Conservation (phyloP, 1,140 invertebrate genomes). For the Heliothis subflexa region DNA sequence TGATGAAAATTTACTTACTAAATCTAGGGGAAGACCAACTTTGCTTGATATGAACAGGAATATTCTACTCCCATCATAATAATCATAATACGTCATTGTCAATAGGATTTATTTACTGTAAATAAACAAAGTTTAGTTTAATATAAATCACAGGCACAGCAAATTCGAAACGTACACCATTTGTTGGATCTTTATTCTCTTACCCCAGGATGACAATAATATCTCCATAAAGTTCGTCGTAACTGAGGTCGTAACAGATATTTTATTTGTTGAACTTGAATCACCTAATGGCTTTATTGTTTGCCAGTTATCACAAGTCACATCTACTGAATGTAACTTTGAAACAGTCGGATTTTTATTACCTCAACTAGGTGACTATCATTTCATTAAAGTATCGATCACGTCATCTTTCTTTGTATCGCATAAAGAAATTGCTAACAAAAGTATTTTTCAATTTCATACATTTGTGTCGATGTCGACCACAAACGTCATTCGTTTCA, state of each 20-base stretch:
- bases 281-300: conserved; percentile 44
- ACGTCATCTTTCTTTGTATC: conserved; percentile 8
- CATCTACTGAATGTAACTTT: conserved; percentile 12
- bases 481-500: conserved; percentile 29
- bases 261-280: conserved; percentile 40
- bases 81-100: conserved; percentile 70
- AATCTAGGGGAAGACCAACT: conserved; percentile 78
- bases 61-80: conserved; percentile 80
- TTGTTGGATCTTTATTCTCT: not conserved
- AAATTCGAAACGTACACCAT: not conserved
- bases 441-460: conserved; percentile 39
- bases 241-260: conserved; percentile 21
- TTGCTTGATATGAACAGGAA: conserved; percentile 72
- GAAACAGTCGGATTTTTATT: not conserved
- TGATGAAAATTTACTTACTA: conserved; percentile 71
- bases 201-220: conserved; percentile 10
- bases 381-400: conserved; percentile 22
- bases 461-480: conserved; percentile 24
- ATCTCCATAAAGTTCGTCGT: not conserved
- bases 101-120: conserved; percentile 52
- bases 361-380: conserved; percentile 16
- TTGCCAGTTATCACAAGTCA: conserved; percentile 34
- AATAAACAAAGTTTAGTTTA: not conserved
- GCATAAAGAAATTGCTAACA: conserved; percentile 10
- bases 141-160: not conserved